Conservation (phyloP, 2,113 vertebrate species). For the Phaetusa simplex region DNA sequence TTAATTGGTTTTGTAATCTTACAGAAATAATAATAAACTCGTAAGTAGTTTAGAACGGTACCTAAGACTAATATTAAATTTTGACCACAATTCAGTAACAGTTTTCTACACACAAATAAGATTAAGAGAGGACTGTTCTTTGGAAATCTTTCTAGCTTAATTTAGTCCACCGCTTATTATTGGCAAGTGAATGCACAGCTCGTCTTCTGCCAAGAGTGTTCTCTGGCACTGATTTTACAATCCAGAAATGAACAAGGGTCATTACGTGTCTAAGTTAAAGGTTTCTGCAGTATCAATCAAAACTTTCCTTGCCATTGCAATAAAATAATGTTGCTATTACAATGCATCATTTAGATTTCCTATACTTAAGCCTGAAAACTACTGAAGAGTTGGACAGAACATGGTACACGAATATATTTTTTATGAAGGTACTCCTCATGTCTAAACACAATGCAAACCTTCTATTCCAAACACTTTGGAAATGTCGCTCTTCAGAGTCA, state of each 20-base stretch:
- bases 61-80: neutral
- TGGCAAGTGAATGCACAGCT: neutral
- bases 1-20: neutral
- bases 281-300: neutral
- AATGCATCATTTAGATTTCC: neutral
- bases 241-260: neutral
- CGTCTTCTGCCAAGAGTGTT: slow-evolving; percentile 12
- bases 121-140: neutral
- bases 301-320: neutral
- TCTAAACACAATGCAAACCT: neutral
- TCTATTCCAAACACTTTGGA: neutral
- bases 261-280: neutral
- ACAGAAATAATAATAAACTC: neutral
- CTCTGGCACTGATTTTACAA: neutral
- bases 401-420: neutral
- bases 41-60: neutral
- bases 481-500: neutral
- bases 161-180: neutral
- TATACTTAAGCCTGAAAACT: neutral
- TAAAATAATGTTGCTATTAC: neutral
- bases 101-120: neutral
- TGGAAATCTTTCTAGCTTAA: neutral
- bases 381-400: neutral
- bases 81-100: neutral
- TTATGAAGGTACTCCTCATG: neutral